Evolutionary conservation across 2,888 invertebrate species (phyloP).

Genomic region (Callinectes sapidus): DNA sequence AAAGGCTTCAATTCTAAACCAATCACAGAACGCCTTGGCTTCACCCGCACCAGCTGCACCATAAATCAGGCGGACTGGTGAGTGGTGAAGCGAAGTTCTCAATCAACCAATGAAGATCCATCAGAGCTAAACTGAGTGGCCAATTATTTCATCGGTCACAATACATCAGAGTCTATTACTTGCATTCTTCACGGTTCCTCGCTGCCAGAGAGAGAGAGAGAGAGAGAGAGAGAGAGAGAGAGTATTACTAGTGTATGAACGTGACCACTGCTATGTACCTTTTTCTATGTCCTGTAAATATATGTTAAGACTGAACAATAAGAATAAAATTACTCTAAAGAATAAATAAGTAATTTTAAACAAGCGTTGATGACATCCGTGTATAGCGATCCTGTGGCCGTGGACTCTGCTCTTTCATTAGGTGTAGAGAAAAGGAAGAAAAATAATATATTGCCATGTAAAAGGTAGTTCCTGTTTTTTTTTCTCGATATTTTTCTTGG

Average conservation of each 20-base stretch:
- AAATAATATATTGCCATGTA: slow-evolving; percentile 16
- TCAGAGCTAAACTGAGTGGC: slow-evolving; percentile 5
- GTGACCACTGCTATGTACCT: slow-evolving; percentile 30
- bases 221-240: slow-evolving; percentile 29
- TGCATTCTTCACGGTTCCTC: background rate
- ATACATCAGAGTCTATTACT: slow-evolving; percentile 15
- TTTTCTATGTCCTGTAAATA: slow-evolving; percentile 33
- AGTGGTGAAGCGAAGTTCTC: slow-evolving; percentile 11
- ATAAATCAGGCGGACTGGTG: slow-evolving; percentile 2
- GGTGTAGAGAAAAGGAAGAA: slow-evolving; percentile 4
- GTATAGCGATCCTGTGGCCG: slow-evolving; percentile 31
- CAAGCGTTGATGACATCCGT: slow-evolving; percentile 21
- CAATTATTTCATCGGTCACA: slow-evolving; percentile 30
- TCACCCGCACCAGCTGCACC: background rate
- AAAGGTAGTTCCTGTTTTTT: slow-evolving; percentile 16
- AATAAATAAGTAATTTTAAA: background rate
- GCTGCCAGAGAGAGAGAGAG: slow-evolving; percentile 15
- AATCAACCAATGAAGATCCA: slow-evolving; percentile 23
- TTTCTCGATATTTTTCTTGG: background rate
- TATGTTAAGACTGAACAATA: background rate
- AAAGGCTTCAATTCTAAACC: background rate
- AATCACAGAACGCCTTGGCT: slow-evolving; percentile 6
- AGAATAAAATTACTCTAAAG: background rate
- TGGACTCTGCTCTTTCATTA: slow-evolving; percentile 35
- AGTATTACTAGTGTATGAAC: background rate